Conservation (phyloP, 2,888 invertebrate genomes). For the Macrophya annulata region DNA sequence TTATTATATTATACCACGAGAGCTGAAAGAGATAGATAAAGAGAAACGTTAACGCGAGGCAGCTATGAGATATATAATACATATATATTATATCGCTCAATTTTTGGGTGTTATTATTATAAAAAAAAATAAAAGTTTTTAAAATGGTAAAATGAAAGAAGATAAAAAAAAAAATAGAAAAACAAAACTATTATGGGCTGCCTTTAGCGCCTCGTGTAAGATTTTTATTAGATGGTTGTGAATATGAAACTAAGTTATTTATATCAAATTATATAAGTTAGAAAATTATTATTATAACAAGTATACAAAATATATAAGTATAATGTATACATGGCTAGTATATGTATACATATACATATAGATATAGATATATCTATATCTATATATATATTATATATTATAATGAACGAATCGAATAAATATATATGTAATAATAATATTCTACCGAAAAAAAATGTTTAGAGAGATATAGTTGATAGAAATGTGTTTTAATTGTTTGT, state of each 20-base stretch:
- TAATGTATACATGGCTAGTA: not conserved
- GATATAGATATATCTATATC: not conserved
- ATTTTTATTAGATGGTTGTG: slow-evolving; percentile 71
- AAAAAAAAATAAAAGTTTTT: not conserved
- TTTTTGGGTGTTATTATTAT: not conserved
- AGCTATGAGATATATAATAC: not conserved
- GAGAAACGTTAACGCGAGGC: slow-evolving; percentile 42
- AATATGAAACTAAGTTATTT: slow-evolving; percentile 72
- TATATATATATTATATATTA: slow-evolving; percentile 24
- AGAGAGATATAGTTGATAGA: slow-evolving; percentile 61
- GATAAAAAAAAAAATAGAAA: too few species aligned
- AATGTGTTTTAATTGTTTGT: slow-evolving; percentile 73
- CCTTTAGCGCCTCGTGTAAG: slow-evolving; percentile 42
- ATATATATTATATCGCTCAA: not conserved
- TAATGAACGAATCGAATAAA: slow-evolving; percentile 47
- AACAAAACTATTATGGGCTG: not conserved
- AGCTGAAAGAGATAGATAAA: not conserved
- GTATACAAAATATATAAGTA: slow-evolving; percentile 44
- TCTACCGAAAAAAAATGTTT: slow-evolving; percentile 57
- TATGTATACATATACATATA: slow-evolving; percentile 25
- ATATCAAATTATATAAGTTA: slow-evolving; percentile 62
- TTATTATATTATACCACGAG: slow-evolving; percentile 36
- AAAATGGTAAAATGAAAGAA: too few species aligned
- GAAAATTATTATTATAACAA: slow-evolving; percentile 3
- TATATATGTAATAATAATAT: not conserved